Base-by-base conservation (phyloP, 1,140 invertebrate genomes). In the Cotesia chilonis region DNA sequence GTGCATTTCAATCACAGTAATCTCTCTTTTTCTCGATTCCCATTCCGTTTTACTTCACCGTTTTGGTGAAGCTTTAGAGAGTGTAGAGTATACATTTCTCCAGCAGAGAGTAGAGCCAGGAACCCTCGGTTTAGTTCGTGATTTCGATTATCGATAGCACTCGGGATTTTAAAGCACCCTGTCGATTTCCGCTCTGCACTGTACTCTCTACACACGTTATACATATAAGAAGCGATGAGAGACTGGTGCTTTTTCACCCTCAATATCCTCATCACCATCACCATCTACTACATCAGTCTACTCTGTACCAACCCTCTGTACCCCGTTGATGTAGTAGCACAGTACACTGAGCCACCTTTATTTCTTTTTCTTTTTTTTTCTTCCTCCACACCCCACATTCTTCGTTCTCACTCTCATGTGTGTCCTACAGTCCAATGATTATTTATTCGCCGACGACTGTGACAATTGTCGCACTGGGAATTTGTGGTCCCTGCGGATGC, bases 71-170 rank as follows among this genome's bases (percentile, higher is more conserved):
- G 41, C 41, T 47, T 47, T 47, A 47, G 41, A 47, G 41, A 28
- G 28, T 2, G 54, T 55, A 60, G 17, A 63, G 60, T 63, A 47
- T 10, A 47, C 41, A 10, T 47, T 47, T 61, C 28, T 59, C 54
- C 12, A 28, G 12, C 35, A 14, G 64, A 20, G 38, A 72, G 38
- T 64, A 20, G 55, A 72, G 38, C 54, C 35, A 28, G 35, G 10
- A 37, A 65, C 70, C 70, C 63, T 65, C 47, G 64, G 41, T 47
- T 65, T 28, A 54, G 41, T 47, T 47, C 28, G 65, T 57, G 70
- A 72, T 72, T 72, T 72, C 70, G 70, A 72, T 72, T 72, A 72
- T 72, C 70, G 70, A 72, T 72, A 72, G 52, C 28, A 65, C 64
- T 65, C 52, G 63, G 70, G 63, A 5, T 70, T 72, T 67, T 72